A percentile compares a stretch with the other conserved stretches of the same genome.
Evolutionary conservation across 1,140 invertebrate species (phyloP).

Genomic region (Ceratina japonica): DNA sequence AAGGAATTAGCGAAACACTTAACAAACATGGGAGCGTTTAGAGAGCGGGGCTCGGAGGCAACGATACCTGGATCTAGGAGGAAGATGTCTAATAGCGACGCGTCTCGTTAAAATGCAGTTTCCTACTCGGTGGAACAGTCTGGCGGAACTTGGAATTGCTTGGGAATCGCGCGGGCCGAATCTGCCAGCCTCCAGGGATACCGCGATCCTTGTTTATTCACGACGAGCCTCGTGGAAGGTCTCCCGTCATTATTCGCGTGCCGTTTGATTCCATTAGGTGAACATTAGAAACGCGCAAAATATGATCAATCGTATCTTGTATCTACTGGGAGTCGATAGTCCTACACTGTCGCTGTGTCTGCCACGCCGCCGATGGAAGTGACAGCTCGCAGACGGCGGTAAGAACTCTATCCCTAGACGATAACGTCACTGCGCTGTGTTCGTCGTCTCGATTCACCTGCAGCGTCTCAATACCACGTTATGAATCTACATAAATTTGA

Average conservation of each 20-base stretch:
- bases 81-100: conserved; percentile 1
- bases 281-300: background rate
- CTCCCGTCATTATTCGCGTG: background rate
- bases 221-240: too few relatives aligned
- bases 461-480: conserved; percentile 11
- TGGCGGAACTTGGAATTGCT: background rate
- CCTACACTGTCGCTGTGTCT: conserved; percentile 31
- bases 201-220: background rate
- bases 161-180: background rate
- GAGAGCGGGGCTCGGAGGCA: background rate
- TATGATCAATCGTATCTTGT: conserved; percentile 29
- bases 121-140: background rate
- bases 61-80: conserved; percentile 11
- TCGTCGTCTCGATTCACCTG: conserved; percentile 24
- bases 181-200: background rate
- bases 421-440: conserved; percentile 1
- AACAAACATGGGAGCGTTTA: conserved; percentile 44
- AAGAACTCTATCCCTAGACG: conserved; percentile 37
- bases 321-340: conserved; percentile 52
- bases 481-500: conserved; percentile 22
- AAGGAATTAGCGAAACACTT: conserved; percentile 40
- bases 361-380: conserved; percentile 44
- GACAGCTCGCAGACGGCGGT: conserved; percentile 60
- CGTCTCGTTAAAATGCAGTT: too few relatives aligned
- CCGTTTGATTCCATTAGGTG: conserved; percentile 4